Evolutionary conservation across 2,113 vertebrate species (phyloP).

Genomic region (Ploceus nigricollis): DNA sequence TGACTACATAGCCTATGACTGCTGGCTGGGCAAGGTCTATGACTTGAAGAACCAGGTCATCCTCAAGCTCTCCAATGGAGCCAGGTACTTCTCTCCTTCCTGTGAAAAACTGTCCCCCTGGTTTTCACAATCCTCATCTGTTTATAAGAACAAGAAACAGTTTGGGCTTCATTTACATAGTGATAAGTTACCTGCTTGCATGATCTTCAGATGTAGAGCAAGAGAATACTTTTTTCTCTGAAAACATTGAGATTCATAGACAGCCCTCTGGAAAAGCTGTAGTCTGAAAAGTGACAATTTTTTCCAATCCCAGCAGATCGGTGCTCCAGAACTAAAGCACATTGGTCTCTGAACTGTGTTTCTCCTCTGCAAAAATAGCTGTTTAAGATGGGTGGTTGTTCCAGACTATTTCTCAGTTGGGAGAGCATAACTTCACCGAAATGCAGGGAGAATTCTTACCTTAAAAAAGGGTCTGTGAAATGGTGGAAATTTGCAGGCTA

Average conservation of each 20-base stretch:
- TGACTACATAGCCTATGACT: conserved; percentile 97
- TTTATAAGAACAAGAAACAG: not conserved
- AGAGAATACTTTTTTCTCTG: not conserved
- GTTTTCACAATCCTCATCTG: not conserved
- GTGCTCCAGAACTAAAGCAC: not conserved
- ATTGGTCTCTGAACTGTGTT: not conserved
- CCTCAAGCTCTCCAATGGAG: conserved; percentile 95
- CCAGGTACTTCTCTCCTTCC: conserved; percentile 78
- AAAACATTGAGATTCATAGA: not conserved
- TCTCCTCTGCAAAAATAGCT: not conserved
- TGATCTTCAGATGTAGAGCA: not conserved
- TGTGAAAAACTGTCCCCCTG: not conserved
- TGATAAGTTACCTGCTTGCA: not conserved
- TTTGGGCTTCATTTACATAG: not conserved
- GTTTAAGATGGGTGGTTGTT: not conserved
- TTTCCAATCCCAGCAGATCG: not conserved
- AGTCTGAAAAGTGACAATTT: not conserved
- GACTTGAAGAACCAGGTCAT: conserved; percentile 97
- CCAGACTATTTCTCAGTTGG: not conserved
- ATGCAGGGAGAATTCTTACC: not conserved
- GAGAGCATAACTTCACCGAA: not conserved
- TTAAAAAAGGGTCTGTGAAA: not conserved
- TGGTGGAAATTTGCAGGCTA: not conserved
- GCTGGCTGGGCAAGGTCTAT: conserved; percentile 97
- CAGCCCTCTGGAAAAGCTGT: not conserved